Conservation (phyloP, 2,888 invertebrate species). For the Xestia rhomboidea region DNA sequence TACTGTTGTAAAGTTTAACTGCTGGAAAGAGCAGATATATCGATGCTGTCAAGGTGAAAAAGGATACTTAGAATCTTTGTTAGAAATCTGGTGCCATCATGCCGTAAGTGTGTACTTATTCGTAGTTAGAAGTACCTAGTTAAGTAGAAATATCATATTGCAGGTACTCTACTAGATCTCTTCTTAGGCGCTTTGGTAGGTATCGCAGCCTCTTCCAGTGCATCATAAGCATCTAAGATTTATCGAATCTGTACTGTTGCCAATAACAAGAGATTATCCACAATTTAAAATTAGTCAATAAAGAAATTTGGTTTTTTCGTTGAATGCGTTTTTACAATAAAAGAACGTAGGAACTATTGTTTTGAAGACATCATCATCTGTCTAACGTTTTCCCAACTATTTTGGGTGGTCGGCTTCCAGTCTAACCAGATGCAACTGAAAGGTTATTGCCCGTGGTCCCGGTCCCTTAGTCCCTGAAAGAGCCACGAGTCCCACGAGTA, state of each 20-base stretch:
- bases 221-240: neutral
- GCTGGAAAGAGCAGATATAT: neutral
- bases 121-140: neutral
- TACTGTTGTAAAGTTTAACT: slow-evolving; percentile 19
- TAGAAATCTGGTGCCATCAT: slow-evolving; percentile 11
- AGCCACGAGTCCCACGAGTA: too few relatives aligned
- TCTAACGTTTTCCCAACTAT: too few relatives aligned
- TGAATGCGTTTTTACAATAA: neutral
- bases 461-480: too few relatives aligned
- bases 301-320: neutral
- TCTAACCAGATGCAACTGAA: too few relatives aligned
- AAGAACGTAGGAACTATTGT: neutral
- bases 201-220: neutral
- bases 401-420: too few relatives aligned
- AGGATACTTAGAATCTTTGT: neutral
- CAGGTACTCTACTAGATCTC: neutral
- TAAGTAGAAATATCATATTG: neutral
- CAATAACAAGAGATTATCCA: too few relatives aligned
- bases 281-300: neutral
- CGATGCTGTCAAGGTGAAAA: neutral
- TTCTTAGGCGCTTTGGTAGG: neutral
- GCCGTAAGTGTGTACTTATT: neutral
- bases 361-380: neutral
- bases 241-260: neutral
- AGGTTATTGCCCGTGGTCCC: too few relatives aligned